Conservation (phyloP, 2,797 vertebrate species). For the Platyrinchus mystaceus region DNA sequence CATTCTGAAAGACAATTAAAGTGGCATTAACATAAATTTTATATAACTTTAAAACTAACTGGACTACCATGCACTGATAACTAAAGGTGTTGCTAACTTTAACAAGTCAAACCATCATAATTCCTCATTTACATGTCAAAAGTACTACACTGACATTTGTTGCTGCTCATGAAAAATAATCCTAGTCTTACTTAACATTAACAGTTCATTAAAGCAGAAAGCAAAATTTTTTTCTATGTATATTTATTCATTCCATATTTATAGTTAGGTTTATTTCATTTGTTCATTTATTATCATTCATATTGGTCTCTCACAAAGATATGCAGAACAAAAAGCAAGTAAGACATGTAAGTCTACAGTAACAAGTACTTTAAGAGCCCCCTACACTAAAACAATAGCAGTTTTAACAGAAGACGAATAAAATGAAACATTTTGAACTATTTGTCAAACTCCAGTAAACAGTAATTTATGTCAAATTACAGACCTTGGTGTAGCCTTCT, state of each 20-base stretch:
- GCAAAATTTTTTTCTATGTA: not conserved
- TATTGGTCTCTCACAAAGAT: not conserved
- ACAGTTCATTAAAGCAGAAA: not conserved
- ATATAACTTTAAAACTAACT: not conserved
- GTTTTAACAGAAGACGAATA: not conserved
- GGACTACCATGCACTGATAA: not conserved
- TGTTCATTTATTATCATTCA: not conserved
- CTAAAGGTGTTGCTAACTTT: not conserved
- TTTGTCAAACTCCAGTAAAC: not conserved
- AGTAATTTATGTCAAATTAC: not conserved
- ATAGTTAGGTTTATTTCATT: not conserved
- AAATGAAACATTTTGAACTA: not conserved
- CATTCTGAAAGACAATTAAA: slow-evolving; percentile 84
- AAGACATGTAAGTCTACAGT: not conserved
- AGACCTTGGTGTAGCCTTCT: slow-evolving; percentile 90
- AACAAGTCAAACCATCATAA: not conserved
- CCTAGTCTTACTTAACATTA: not conserved
- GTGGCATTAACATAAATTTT: not conserved
- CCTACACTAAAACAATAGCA: rapidly evolving
- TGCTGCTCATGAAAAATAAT: not conserved
- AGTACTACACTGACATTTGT: not conserved
- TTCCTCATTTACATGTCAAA: not conserved
- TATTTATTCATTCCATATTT: not conserved
- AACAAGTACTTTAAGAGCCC: not conserved
- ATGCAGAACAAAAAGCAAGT: not conserved